Percentiles rank a stretch among this genome's conserved stretches.
Conservation (phyloP, 2,888 invertebrate genomes). For the Brachyptera risi region DNA sequence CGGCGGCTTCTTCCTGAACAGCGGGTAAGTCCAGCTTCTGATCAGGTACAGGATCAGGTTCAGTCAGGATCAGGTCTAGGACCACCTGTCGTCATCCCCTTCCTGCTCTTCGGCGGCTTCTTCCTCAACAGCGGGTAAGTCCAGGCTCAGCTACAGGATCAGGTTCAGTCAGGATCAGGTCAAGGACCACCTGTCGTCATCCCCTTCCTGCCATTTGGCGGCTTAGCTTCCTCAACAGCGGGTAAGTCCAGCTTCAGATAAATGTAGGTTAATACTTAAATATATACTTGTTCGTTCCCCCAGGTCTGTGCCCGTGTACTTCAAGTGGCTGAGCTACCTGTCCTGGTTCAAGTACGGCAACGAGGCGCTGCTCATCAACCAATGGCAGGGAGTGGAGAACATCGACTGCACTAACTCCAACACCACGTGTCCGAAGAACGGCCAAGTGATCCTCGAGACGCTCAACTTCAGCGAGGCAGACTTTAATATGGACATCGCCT, state of each 20-base stretch:
- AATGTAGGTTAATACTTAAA: too few species aligned
- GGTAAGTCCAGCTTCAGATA: too few species aligned
- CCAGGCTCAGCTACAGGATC: too few species aligned
- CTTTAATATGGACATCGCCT: conserved; percentile 66
- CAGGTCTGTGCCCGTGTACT: conserved; percentile 78
- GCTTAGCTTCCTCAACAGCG: conserved; percentile 90
- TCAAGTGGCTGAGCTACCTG: conserved; percentile 80
- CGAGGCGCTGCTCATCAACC: conserved; percentile 83
- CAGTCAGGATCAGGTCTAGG: too few species aligned
- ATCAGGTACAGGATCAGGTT: too few species aligned
- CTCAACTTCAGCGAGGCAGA: conserved; percentile 72
- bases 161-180: too few species aligned
- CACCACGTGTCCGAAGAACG: conserved; percentile 72
- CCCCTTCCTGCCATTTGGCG: conserved; percentile 91
- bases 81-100: too few species aligned
- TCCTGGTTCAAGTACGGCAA: conserved; percentile 93
- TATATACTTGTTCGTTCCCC: conserved; percentile 12
- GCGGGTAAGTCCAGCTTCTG: too few species aligned
- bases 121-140: too few species aligned
- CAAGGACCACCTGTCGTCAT: conserved; percentile 88
- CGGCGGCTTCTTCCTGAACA: too few species aligned
- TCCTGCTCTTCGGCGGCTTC: too few species aligned
- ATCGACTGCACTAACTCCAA: conserved; percentile 72
- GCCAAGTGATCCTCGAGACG: conserved; percentile 71
- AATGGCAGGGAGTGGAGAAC: conserved; percentile 75